Evolutionary conservation across 2,113 vertebrate species (phyloP), one percentile per base, ranked within the genome.

Genomic region (Scortum barcoo): DNA sequence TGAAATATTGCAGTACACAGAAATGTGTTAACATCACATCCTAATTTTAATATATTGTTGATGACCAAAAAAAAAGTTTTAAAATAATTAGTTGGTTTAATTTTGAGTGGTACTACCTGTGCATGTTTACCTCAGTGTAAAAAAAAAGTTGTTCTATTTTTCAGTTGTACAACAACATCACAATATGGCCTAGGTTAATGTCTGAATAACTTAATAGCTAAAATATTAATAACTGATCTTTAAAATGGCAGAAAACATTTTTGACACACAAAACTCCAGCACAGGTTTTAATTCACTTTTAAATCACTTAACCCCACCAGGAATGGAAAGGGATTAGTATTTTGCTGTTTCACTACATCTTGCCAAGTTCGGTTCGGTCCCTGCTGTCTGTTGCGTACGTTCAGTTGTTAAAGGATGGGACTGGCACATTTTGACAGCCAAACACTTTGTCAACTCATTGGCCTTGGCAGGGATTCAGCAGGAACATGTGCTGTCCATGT

Each of bases 311-410:
- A 6, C 7, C 63, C 9, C n/a, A 70, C 8, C 36, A 38, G 22
- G 44, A 38, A 8, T 24, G 5, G 9, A 30, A 74, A 4, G 33
- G 8, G 6, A 58, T 30, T 17, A 24, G 1, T 8, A 24, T n/a
- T 13, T 71, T 46, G 33, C 8, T 20, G 28, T 76, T 72, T 76
- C 20, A 61, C 28, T 61, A 65, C 26, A 77, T 72, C 20, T 81
- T 81, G 72, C 61, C 74, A 91, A 87, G 81, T 60, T 5, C 56
- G 26, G 54, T 54, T 44, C 26, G 16, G 14, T 58, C 57, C 51
- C 26, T 46, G 65, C 53, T 84, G 69, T 57, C 40, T 22, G 40
- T 50, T 63, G 30, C 54, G 58, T 22, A 33, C 14, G 1, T 44
- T 36, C 16, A 60, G 62, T 68, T 73, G 58, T 60, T 53, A 44